phyloP scores from a whole-genome alignment of 2,797 vertebrate genomes.

The Enteromius afrohamiltoni region DNA sequence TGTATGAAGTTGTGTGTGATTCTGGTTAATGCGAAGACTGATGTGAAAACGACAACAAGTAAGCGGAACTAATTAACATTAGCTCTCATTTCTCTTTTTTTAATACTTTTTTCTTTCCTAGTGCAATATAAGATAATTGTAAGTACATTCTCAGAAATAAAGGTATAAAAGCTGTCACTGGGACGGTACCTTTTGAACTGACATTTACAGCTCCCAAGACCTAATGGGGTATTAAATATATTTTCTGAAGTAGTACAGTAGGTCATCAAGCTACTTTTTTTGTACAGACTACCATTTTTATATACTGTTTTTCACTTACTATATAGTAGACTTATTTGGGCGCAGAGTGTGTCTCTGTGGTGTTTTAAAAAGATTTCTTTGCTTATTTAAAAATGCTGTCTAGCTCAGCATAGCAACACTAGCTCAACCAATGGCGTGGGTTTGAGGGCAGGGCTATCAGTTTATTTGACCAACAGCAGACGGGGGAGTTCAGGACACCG shows the following conservation, averaged over 20 bases:
- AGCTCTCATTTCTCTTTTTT: not conserved
- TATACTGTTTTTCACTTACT: not conserved
- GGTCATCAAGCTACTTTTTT: not conserved
- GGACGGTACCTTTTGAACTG: too few species aligned
- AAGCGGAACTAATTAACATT: slow-evolving; percentile 6
- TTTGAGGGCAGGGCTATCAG: not conserved
- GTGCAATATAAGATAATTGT: not conserved
- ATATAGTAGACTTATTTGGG: not conserved
- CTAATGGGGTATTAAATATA: not conserved
- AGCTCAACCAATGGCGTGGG: not conserved
- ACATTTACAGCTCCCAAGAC: not conserved
- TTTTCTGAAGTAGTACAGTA: not conserved
- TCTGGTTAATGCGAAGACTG: slow-evolving; percentile 37
- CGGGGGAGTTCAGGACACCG: not conserved
- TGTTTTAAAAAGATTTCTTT: not conserved
- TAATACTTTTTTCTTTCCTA: not conserved
- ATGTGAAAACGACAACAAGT: slow-evolving; percentile 22
- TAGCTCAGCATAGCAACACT: not conserved
- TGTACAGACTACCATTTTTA: too few species aligned
- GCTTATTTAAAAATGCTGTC: not conserved
- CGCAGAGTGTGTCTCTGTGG: not conserved
- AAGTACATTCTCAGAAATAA: not conserved
- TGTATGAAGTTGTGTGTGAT: slow-evolving; percentile 20
- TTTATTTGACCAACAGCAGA: not conserved
- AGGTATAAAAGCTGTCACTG: too few species aligned